Conservation (phyloP, 2,113 vertebrate species). For the Anguilla rostrata region DNA sequence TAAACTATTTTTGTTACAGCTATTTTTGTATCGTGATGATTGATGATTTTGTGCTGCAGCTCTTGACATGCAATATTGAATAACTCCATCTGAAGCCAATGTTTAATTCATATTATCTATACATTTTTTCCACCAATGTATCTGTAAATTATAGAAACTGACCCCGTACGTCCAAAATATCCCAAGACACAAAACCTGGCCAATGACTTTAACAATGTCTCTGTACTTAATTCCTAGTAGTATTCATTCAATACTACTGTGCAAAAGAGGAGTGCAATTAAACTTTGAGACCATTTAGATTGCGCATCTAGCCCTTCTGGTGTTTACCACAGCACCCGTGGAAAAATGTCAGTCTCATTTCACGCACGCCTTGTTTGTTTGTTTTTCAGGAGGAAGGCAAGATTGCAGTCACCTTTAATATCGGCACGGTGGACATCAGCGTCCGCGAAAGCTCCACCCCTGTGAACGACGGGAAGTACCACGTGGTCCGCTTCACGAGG, state of each 20-base stretch:
- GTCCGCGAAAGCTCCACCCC: constrained; percentile 85
- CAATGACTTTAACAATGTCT: constrained; percentile 50
- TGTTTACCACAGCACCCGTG: no score
- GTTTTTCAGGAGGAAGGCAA: constrained; percentile 89
- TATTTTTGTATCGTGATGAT: background rate
- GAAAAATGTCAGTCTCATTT: no score
- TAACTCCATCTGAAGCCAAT: background rate
- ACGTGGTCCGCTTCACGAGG: constrained; percentile 90
- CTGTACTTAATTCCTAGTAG: constrained; percentile 42
- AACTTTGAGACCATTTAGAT: background rate
- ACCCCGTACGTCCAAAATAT: background rate
- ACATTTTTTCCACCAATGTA: background rate
- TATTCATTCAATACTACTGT: background rate
- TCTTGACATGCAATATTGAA: background rate
- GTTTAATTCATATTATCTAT: background rate
- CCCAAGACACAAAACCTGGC: constrained; percentile 25
- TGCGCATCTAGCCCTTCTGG: no score
- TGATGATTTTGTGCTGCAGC: background rate
- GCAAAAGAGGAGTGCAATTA: background rate
- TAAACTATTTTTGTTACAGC: background rate
- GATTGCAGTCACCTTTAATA: constrained; percentile 94
- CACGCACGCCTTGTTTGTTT: constrained; percentile 12
- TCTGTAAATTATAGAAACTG: background rate
- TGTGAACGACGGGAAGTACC: constrained; percentile 94
- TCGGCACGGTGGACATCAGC: constrained; percentile 93